phyloP scores from a whole-genome alignment of 2,113 vertebrate species.

The Leptocoma aspasia region DNA sequence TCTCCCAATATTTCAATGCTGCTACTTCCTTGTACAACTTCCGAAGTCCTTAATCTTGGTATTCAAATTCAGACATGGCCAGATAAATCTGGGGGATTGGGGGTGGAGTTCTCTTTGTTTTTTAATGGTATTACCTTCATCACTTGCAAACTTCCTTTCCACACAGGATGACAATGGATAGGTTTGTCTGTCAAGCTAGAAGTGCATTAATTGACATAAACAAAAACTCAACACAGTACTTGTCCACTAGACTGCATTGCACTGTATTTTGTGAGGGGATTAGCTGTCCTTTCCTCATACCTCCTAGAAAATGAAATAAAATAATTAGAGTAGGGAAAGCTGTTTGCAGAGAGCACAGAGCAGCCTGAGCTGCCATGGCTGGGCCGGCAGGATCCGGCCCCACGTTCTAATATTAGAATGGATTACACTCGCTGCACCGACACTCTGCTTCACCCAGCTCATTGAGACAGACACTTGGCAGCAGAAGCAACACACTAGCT shows the following conservation, averaged over 20 bases:
- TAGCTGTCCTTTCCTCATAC: background rate
- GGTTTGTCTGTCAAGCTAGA: background rate
- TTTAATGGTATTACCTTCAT: background rate
- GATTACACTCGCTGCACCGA: background rate
- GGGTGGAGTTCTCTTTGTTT: fast-evolving
- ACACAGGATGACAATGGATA: background rate
- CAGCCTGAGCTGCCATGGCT: background rate
- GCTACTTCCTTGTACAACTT: fast-evolving
- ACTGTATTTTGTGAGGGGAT: background rate
- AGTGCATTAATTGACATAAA: background rate
- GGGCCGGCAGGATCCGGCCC: fast-evolving
- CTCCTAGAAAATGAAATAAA: background rate
- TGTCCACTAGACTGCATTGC: background rate
- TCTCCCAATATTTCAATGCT: no score
- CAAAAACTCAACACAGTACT: background rate
- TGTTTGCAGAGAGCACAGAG: background rate
- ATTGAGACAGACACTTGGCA: conserved; percentile 14
- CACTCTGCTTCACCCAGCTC: background rate
- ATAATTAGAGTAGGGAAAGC: background rate
- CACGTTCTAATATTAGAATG: background rate
- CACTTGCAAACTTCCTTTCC: background rate
- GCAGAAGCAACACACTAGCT: background rate
- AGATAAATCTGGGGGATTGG: fast-evolving
- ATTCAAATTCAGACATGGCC: background rate
- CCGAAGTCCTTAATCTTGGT: background rate